A percentile compares a stretch with the other conserved stretches of the same genome.
These are phyloP conservation scores for Rhynchonema sp. DNA, from an alignment of 2,888 invertebrate genomes.

Conservation along the genomic window DNA sequence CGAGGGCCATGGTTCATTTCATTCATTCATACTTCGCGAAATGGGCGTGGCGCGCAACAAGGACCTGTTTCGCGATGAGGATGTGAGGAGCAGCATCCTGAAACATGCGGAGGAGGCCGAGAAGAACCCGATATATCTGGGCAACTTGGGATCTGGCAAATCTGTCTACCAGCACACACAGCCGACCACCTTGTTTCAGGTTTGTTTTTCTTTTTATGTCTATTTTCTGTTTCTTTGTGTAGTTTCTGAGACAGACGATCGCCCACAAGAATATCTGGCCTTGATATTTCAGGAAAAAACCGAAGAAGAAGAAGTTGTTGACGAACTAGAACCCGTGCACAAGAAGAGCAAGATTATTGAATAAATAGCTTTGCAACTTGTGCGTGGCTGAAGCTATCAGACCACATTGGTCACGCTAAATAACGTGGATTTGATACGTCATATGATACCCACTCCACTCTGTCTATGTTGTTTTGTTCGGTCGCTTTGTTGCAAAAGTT, in stretches of 20 bases:
- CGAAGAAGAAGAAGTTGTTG: neutral
- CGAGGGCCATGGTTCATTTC: slow-evolving; percentile 51
- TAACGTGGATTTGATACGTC: too few species aligned
- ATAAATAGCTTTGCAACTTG: too few species aligned
- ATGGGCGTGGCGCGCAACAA: slow-evolving; percentile 45
- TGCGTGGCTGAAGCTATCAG: too few species aligned
- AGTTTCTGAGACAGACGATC: neutral
- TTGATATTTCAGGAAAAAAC: slow-evolving; percentile 19
- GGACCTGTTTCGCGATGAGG: slow-evolving; percentile 19
- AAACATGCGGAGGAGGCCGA: slow-evolving; percentile 25
- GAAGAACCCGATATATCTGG: slow-evolving; percentile 19
- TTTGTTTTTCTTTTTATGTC: slow-evolving; percentile 6
- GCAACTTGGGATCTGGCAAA: slow-evolving; percentile 13
- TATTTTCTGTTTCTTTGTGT: neutral
- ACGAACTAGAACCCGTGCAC: neutral
- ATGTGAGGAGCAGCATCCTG: slow-evolving; percentile 23
- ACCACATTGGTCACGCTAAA: too few species aligned
- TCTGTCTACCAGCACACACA: slow-evolving; percentile 17
- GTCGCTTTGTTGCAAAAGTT: too few species aligned
- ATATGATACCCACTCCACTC: too few species aligned
- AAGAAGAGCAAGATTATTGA: neutral
- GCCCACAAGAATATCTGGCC: too few species aligned
- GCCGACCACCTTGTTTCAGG: slow-evolving; percentile 23
- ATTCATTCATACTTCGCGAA: slow-evolving; percentile 85
- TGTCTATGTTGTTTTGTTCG: too few species aligned